These are phyloP conservation scores for Scylla paramamosain DNA, from an alignment of 1,140 invertebrate genomes.

Conservation along the genomic window DNA sequence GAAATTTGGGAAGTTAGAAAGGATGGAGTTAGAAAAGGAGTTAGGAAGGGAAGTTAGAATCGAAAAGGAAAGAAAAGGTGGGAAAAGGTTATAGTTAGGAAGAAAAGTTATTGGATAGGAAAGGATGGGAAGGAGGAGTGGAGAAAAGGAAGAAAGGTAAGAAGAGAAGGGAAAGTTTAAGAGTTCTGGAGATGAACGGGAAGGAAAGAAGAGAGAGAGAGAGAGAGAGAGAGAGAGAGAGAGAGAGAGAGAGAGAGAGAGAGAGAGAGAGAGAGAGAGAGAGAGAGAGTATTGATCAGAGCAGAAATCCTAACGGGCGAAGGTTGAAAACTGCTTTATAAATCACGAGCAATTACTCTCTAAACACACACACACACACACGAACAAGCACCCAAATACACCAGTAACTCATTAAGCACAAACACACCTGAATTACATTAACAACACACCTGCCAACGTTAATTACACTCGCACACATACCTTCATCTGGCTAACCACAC, in stretches of 20 bases:
- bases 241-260: conserved; percentile 9
- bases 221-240: background rate
- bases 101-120: background rate
- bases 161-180: background rate
- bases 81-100: background rate
- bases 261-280: conserved; percentile 20
- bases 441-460: no score
- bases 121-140: background rate
- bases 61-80: background rate
- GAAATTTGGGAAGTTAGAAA: background rate
- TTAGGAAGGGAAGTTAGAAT: background rate
- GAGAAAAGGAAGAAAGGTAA: background rate
- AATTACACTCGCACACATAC: no score
- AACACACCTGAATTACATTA: background rate
- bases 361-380: background rate
- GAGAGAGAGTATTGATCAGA: background rate
- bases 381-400: background rate
- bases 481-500: no score
- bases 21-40: background rate
- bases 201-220: background rate
- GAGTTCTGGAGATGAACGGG: background rate
- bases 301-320: no score
- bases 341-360: no score
- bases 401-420: background rate
- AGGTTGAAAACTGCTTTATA: background rate